Conservation (phyloP, 1,140 invertebrate species). For the Pseudachorutes palmiensis region DNA sequence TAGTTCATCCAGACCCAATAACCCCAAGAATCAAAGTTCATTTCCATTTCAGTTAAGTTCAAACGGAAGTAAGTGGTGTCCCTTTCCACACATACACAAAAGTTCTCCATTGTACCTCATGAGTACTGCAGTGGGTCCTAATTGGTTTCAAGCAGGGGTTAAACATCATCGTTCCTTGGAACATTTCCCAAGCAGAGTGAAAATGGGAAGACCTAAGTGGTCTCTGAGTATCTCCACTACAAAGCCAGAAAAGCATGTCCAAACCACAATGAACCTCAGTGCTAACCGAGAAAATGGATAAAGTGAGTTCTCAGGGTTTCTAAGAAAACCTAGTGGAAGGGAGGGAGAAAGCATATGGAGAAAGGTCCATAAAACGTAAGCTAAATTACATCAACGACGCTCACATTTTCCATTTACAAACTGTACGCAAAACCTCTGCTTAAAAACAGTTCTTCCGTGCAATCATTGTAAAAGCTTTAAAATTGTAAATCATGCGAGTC, state of each 20-base stretch:
- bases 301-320: background rate
- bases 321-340: background rate
- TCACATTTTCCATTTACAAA: background rate
- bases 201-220: background rate
- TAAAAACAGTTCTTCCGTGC: no score
- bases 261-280: slow-evolving; percentile 7
- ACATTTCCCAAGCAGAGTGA: background rate
- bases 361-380: background rate
- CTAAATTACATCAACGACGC: background rate
- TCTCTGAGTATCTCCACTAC: background rate
- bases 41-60: background rate
- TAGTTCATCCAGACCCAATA: background rate
- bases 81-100: no score
- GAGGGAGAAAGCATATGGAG: background rate
- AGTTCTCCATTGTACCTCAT: no score
- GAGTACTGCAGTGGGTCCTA: no score
- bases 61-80: no score
- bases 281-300: slow-evolving; percentile 10
- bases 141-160: no score
- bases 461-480: no score
- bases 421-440: background rate
- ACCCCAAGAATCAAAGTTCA: background rate
- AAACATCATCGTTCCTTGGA: no score
- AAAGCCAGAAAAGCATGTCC: background rate
- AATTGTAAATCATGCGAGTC: background rate